Evolutionary conservation across 2,888 invertebrate genomes (phyloP), one percentile per base, ranked within the genome.

Genomic region (Chrysomela aeneicollis): DNA sequence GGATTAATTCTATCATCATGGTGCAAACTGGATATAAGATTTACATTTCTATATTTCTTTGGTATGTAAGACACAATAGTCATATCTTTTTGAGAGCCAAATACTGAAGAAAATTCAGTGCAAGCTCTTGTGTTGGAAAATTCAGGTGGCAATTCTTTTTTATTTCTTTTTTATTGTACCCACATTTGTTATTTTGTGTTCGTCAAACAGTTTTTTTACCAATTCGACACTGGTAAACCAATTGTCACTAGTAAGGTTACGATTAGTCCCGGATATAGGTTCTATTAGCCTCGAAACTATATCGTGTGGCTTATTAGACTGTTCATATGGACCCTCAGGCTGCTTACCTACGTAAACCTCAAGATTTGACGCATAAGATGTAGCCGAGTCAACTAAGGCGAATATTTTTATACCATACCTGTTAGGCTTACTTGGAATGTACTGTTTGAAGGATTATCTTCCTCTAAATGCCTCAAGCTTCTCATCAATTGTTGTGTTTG

Each of bases 391-490:
- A 51, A 59, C 42, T 51, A 59, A 42, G 6, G 19, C n/a, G 19
- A 32, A 22, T 19, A 42, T 37, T 9, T 74, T 91, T 90, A 79
- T 92, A 95, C 77, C 47, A 17, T 46, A 46, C 17, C 50, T 50
- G 17, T 51, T 51, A 2, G 47, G 47, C 10, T 47, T 47, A 10
- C 18, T 47, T 8, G 47, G 19, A 47, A 47, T 47, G 10, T 47
- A 47, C 15, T 47, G 47, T 10, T 47, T 47, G 47, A 47, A 47
- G 4, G 19, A 47, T 15, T 10, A 47, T 19, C 47, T 15, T 1
- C 42, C 42, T 6, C 42, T 3, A 10, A 42, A 42, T 4, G 42
- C 42, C 4, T 47, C 17, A 10, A 18, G 3, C 8, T 18, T 47
- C 19, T 15, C 17, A 17, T 47, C 47, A 47, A 47, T 47, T 15